These are phyloP conservation scores for Gobionotothen gibberifrons DNA, from an alignment of 2,797 vertebrate genomes.

Conservation along the genomic window DNA sequence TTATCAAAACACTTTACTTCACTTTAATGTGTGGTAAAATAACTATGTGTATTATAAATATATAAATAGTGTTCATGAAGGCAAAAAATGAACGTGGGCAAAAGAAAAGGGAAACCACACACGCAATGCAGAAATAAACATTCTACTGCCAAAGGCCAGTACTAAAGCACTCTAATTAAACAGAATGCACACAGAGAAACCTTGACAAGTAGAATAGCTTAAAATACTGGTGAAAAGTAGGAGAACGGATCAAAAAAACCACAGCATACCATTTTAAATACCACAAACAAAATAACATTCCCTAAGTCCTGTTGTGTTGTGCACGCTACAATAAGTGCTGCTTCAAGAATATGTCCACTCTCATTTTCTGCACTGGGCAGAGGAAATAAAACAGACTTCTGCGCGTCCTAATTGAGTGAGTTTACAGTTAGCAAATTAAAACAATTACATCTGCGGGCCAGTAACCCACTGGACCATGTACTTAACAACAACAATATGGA, in stretches of 20 bases:
- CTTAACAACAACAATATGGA: slow-evolving; percentile 68
- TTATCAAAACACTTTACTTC: not conserved
- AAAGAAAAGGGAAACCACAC: slow-evolving; percentile 15
- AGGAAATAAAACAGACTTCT: slow-evolving; percentile 47
- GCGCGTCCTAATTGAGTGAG: slow-evolving; percentile 73
- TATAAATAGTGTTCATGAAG: not conserved
- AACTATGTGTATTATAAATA: not conserved
- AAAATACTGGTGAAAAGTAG: slow-evolving; percentile 44
- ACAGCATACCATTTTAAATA: slow-evolving; percentile 22
- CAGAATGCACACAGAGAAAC: slow-evolving; percentile 51
- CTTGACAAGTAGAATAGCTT: slow-evolving; percentile 47
- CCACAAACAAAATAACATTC: slow-evolving; percentile 29
- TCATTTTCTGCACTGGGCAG: slow-evolving; percentile 26
- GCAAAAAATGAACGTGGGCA: not conserved
- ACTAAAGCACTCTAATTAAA: slow-evolving; percentile 64
- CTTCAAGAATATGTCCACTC: slow-evolving; percentile 40
- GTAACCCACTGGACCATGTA: slow-evolving; percentile 66
- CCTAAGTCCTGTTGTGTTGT: slow-evolving; percentile 5
- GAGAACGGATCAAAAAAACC: slow-evolving; percentile 49
- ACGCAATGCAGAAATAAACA: slow-evolving; percentile 43
- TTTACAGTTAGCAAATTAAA: slow-evolving; percentile 80
- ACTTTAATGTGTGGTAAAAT: not conserved
- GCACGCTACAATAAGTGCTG: slow-evolving; percentile 6
- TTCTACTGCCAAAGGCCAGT: slow-evolving; percentile 53
- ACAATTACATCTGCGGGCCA: slow-evolving; percentile 79